Conservation (phyloP, 2,888 invertebrate genomes). For the Sericinus montela region DNA sequence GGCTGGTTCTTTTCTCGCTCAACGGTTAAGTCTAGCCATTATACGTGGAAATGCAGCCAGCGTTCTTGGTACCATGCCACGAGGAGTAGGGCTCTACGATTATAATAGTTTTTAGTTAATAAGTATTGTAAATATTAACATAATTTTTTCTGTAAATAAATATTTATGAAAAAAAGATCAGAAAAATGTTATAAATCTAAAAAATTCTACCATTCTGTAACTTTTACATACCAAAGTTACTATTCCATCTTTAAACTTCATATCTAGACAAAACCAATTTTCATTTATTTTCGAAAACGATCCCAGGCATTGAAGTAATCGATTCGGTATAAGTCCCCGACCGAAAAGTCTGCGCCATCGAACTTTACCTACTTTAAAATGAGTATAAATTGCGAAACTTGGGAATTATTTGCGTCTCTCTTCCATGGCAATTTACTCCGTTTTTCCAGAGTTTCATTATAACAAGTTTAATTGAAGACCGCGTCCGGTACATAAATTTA, state of each 20-base stretch:
- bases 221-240: neutral
- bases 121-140: too few relatives aligned
- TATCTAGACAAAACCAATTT: constrained; percentile 3
- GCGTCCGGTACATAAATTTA: constrained; percentile 71
- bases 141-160: too few relatives aligned
- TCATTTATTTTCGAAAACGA: constrained; percentile 9
- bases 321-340: constrained; percentile 35
- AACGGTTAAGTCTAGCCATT: too few relatives aligned
- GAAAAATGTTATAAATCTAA: too few relatives aligned
- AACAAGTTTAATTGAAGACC: constrained; percentile 76
- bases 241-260: neutral
- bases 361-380: constrained; percentile 60
- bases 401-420: constrained; percentile 62
- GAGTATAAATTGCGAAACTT: constrained; percentile 71
- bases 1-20: too few relatives aligned
- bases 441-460: constrained; percentile 70
- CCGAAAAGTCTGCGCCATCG: constrained; percentile 50
- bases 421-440: constrained; percentile 59
- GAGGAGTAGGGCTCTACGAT: too few relatives aligned
- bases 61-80: too few relatives aligned
- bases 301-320: constrained; percentile 31
- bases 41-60: too few relatives aligned
- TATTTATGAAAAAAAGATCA: too few relatives aligned
- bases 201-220: too few relatives aligned
- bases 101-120: too few relatives aligned